A percentile compares a stretch with the other conserved stretches of the same genome.
Evolutionary conservation across 2,888 invertebrate genomes (phyloP).

Genomic region (Dinocampus coccinellae): DNA sequence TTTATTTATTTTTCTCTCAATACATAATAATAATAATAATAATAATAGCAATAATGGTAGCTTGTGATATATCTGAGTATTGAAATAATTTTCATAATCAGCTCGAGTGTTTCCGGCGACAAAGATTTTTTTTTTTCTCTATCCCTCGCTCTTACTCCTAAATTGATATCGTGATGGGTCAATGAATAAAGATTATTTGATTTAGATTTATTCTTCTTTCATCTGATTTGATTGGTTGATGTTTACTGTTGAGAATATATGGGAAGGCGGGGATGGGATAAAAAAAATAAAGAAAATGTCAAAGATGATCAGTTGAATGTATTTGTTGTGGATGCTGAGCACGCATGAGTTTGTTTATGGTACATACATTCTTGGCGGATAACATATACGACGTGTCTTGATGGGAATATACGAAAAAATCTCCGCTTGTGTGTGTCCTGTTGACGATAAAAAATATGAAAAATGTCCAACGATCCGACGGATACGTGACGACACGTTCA

Average conservation of each 20-base stretch:
- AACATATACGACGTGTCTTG: constrained; percentile 63
- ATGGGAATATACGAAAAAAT: constrained; percentile 67
- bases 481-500: constrained; percentile 28
- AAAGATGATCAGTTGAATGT: too few species aligned
- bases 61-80: too few species aligned
- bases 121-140: neutral
- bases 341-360: constrained; percentile 47
- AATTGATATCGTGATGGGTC: neutral
- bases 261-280: too few species aligned
- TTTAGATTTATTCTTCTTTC: too few species aligned
- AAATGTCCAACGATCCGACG: constrained; percentile 33
- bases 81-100: constrained; percentile 9
- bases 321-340: constrained; percentile 62
- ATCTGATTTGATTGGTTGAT: too few species aligned
- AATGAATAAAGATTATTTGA: too few species aligned
- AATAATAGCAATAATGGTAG: too few species aligned
- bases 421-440: constrained; percentile 36
- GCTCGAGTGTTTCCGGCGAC: neutral
- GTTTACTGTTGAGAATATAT: too few species aligned
- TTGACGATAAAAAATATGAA: constrained; percentile 56
- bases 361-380: constrained; percentile 53
- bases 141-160: neutral
- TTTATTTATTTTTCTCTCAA: neutral
- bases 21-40: constrained; percentile 6
- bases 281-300: neutral